phyloP scores from a whole-genome alignment of 2,888 invertebrate genomes.

The Pammene aurita region DNA sequence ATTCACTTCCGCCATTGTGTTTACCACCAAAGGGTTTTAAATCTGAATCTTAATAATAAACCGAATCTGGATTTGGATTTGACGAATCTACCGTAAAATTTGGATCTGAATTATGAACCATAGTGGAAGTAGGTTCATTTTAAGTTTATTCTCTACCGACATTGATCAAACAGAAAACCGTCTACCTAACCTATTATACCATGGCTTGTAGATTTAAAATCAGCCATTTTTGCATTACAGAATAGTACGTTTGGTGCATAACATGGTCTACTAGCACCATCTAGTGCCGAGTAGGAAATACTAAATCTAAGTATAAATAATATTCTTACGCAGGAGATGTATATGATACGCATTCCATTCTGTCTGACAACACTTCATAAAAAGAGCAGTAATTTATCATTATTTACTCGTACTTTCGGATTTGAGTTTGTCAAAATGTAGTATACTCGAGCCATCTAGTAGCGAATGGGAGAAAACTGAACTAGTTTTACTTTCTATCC shows the following conservation, averaged over 20 bases:
- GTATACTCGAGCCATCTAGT: too few relatives aligned
- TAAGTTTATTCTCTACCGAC: background rate
- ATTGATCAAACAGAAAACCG: background rate
- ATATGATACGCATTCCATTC: too few relatives aligned
- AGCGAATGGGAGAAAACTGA: too few relatives aligned
- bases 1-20: background rate
- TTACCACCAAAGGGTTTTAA: background rate
- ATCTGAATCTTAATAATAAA: too few relatives aligned
- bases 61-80: background rate
- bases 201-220: slow-evolving; percentile 8
- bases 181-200: background rate
- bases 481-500: too few relatives aligned
- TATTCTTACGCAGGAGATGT: background rate
- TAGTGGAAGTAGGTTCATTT: too few relatives aligned
- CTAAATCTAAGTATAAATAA: background rate
- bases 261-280: background rate
- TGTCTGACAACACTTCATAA: too few relatives aligned
- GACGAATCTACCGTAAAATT: background rate
- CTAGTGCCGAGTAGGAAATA: slow-evolving; percentile 1
- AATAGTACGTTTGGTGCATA: background rate
- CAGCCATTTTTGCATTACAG: background rate
- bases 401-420: too few relatives aligned
- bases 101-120: too few relatives aligned
- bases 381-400: too few relatives aligned
- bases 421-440: too few relatives aligned